phyloP scores from a whole-genome alignment of 2,113 vertebrate genomes.

The Odocoileus virginianus region DNA sequence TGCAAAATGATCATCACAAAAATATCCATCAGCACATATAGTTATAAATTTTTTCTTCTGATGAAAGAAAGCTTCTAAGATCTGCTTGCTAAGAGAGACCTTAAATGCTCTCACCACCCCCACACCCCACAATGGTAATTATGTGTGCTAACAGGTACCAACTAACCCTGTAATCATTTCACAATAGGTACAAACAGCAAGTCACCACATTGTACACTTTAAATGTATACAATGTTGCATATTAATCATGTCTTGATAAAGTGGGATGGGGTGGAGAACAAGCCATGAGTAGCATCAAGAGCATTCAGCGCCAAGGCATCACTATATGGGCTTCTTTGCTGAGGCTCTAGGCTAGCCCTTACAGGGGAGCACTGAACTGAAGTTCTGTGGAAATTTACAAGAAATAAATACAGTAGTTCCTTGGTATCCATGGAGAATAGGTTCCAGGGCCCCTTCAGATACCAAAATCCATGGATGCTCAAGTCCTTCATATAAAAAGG shows the following conservation, averaged over 20 bases:
- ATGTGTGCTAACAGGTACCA: background rate
- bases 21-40: background rate
- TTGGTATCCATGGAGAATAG: background rate
- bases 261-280: background rate
- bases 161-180: background rate
- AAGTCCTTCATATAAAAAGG: background rate
- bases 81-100: background rate
- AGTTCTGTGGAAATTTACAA: background rate
- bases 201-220: background rate
- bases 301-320: background rate
- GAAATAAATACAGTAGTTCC: background rate
- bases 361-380: accelerated
- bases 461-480: background rate
- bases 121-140: background rate
- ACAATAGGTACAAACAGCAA: background rate
- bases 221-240: background rate
- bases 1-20: background rate
- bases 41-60: background rate
- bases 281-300: background rate
- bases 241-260: background rate
- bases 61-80: background rate
- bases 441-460: background rate
- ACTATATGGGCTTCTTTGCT: background rate
- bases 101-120: background rate
- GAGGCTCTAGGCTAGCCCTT: background rate